Evolutionary conservation across 2,888 invertebrate species (phyloP), one percentile per base, ranked within the genome.

Genomic region (Thereva unica): DNA sequence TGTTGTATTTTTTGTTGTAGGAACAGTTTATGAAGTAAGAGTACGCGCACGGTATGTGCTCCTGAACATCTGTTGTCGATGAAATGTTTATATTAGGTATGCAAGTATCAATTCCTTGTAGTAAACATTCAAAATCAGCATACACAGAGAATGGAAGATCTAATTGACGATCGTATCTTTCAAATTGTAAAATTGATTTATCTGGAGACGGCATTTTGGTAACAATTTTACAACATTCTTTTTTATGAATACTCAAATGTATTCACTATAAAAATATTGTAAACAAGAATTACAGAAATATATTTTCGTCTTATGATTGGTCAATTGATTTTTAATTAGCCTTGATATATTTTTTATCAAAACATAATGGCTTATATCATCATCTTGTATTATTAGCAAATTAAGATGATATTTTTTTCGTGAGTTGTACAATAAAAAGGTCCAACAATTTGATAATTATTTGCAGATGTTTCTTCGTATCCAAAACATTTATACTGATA

Each of bases 101-200:
- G 8, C 12, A 45, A 7, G 44, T 61, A 9, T 35, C 10, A 34
- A 66, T 6, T 38, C 63, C 49, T 45, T 37, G 41, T 9, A 68
- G 45, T 9, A 68, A 47, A 23, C 49, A 61, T 12, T 66, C 66
- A 66, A 67, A 64, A 37, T 64, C 64, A n/a, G 56, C 57, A 34
- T 64, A 64, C 9, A 67, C 49, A 41, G 9, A 50, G 10, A 38
- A 68, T 35, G 64, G 52, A n/a, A n/a, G n/a, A n/a, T 67, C 49
- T n/a, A 45, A 9, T 61, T 67, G 44, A 12, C 54, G 67, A 10
- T 53, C 45, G 9, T 44, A 45, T 34, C 40, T 37, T 83, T 75
- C 79, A 80, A 75, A 82, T 74, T 77, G 82, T 81, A 70, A 71
- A 80, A 42, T 69, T 52, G 35, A 66, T 44, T 10, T 69, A 59